Base-by-base conservation (phyloP, 1,140 invertebrate species). In the Pogonognathellus flavescens region DNA sequence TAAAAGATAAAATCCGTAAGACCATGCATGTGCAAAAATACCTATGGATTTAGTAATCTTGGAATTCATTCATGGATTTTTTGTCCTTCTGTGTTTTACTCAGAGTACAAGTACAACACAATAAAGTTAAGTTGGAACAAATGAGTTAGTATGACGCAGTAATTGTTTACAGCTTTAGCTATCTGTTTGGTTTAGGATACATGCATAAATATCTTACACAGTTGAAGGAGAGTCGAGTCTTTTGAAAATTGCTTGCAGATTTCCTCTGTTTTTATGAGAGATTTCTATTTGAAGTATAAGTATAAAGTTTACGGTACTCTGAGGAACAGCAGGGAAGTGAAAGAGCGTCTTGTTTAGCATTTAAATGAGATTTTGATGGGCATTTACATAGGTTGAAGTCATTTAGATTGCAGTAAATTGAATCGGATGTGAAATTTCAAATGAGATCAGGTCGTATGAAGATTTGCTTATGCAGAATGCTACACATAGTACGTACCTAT, bases 331-430 rank as follows among this genome's bases (percentile, higher is more conserved):
- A 31, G 70, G 70, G 70, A 76, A 50, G 70, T 76, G 41, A 76
- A 76, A 25, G 70, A 76, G 16, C 41, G 8, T 76, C 31, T 76
- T 76, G 70, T 76, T 76, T 76, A 49, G 70, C 70, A 76, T 76
- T 76, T 76, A 76, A 76, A 76, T 76, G 70, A 76, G 70, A 76
- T 49, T 76, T 16, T 76, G 70, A 76, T 50, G 66, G 41, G 70
- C 41, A 76, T 76, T 76, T 76, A 31, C 70, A 76, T 76, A 76
- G 41, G 70, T 76, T 76, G 70, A 76, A 76, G 70, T 7, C 41
- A 50, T 76, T 50, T 11, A 49, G 31, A 76, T 76, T 76, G n/a
- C 70, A 76, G 70, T 76, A 76, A 76, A 76, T 76, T 76, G 70
- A 76, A 76, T 76, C 70, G 31, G 70, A 76, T 76, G 70, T 41